Evolutionary conservation across 2,113 vertebrate genomes (phyloP), one percentile per base, ranked within the genome.

Genomic region (Cyprinodon brontotheroides): DNA sequence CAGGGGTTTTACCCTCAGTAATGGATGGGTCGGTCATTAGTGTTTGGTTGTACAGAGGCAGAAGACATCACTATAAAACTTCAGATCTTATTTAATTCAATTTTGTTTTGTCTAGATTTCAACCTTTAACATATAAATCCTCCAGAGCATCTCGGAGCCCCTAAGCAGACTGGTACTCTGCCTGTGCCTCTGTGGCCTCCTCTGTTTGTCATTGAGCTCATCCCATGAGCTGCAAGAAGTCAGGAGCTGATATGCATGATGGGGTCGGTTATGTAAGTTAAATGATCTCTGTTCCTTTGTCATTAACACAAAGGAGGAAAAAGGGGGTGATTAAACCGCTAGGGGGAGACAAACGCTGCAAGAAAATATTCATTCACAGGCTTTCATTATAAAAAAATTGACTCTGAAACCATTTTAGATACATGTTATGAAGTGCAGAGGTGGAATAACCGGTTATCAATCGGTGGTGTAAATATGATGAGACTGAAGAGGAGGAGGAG

Each of bases 331-430:
- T 64, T n/a, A 9, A 7, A 37, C 68, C 91, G 64, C 84, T 71
- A 68, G 91, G 64, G 80, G 87, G 91, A 77, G 89, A 88, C 90
- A 93, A 80, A 92, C 66, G 61, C 86, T 74, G 47, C 41, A 17
- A 43, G 8, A 11, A 39, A 10, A 41, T 39, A 11, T 0, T 17
- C 2, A 37, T 14, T 38, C 3, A 14, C 8, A 11, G 15, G 57
- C 68, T 36, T 43, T 14, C 40, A 17, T 36, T 20, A 6, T 41
- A 9, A 9, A 9, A 39, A 65, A 74, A 43, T 36, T 59, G 45
- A 64, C 41, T 67, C 9, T 40, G 12, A 86, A 85, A 80, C 65
- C 68, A 68, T 86, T 65, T 84, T 65, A 61, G 45, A 78, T 62
- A 63, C 61, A 66, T 29, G 29, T 29, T 64, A 41, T 79, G 69